Evolutionary conservation across 2,888 invertebrate species (phyloP).

Genomic region (Chloroclystis v-ata): DNA sequence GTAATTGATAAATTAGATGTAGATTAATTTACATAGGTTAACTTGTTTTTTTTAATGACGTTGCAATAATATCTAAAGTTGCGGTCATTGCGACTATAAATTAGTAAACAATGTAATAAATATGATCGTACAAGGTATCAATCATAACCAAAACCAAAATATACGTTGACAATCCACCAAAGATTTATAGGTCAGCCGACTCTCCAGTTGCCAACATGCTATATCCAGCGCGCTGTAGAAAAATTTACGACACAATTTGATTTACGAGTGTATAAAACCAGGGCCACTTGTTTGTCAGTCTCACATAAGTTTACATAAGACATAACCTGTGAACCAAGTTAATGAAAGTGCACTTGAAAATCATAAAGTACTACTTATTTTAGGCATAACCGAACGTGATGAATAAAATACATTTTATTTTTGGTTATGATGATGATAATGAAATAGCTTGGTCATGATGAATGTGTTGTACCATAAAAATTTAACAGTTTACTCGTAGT

Average conservation of each 20-base stretch:
- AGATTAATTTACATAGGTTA: too few species aligned
- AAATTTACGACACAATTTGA: slow-evolving; percentile 46
- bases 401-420: slow-evolving; percentile 5
- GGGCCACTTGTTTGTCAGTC: slow-evolving; percentile 40
- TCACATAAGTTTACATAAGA: slow-evolving; percentile 18
- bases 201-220: slow-evolving; percentile 55
- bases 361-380: too few species aligned
- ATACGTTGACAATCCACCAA: slow-evolving; percentile 37
- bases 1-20: too few species aligned
- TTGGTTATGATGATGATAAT: neutral
- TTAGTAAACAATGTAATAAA: too few species aligned
- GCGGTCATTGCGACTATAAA: too few species aligned
- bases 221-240: slow-evolving; percentile 39
- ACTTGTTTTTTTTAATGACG: too few species aligned
- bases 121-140: slow-evolving; percentile 21
- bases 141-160: slow-evolving; percentile 31
- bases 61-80: too few species aligned
- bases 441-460: too few species aligned
- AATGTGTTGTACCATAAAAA: too few species aligned
- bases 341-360: slow-evolving; percentile 5
- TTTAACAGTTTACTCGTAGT: too few species aligned
- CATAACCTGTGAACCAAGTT: slow-evolving; percentile 14
- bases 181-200: slow-evolving; percentile 58
- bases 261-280: slow-evolving; percentile 46
- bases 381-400: too few species aligned